phyloP scores from a whole-genome alignment of 1,140 invertebrate species.

The Nephotettix cincticeps region DNA sequence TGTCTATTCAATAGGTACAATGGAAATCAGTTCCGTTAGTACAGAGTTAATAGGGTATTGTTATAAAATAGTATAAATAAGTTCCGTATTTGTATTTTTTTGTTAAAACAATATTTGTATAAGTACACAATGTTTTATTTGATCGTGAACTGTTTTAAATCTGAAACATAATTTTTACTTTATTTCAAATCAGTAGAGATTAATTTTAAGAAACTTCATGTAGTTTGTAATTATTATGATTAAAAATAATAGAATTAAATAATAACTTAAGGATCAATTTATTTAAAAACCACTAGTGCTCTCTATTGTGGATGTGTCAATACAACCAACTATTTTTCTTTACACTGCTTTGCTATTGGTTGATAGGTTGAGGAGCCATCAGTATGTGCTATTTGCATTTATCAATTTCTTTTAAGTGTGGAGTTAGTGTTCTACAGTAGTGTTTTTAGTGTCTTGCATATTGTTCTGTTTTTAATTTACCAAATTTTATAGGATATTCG shows the following conservation, averaged over 20 bases:
- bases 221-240: neutral
- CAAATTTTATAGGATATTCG: neutral
- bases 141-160: too few species aligned
- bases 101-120: neutral
- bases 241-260: neutral
- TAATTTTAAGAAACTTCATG: neutral
- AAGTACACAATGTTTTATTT: too few species aligned
- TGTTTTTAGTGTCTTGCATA: too few species aligned
- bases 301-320: constrained; percentile 16
- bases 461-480: too few species aligned
- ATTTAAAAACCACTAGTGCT: neutral
- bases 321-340: constrained; percentile 10
- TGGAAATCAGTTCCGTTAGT: too few species aligned
- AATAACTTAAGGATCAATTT: neutral
- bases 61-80: constrained; percentile 6
- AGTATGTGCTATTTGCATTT: neutral
- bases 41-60: too few species aligned
- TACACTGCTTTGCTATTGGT: neutral
- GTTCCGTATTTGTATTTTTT: neutral
- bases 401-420: too few species aligned
- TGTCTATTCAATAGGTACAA: too few species aligned
- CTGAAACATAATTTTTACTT: too few species aligned
- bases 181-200: too few species aligned
- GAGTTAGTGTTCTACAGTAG: too few species aligned
- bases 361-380: neutral